A percentile compares a stretch with the other conserved stretches of the same genome.
These are phyloP conservation scores for Varroa destructor DNA, from an alignment of 1,140 invertebrate species.

Conservation along the genomic window DNA sequence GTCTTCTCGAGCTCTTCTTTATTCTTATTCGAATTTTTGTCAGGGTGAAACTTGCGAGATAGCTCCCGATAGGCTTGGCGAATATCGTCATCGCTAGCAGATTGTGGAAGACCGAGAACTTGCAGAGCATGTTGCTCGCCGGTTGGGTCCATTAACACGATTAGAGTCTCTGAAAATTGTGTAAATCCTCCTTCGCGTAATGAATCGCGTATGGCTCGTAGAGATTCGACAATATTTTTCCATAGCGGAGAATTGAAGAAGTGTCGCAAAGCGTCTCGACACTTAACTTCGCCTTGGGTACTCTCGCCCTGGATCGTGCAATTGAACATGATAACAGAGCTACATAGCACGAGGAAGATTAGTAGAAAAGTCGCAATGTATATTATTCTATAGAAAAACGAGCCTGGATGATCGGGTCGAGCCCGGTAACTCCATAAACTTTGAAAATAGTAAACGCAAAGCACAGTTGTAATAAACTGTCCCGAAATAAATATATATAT, in stretches of 20 bases:
- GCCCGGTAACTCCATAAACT: conserved; percentile 56
- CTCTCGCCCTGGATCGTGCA: conserved; percentile 67
- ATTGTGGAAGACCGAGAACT: neutral
- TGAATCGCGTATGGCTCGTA: conserved; percentile 59
- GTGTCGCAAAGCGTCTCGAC: conserved; percentile 71
- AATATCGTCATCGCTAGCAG: conserved; percentile 69
- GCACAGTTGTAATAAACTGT: conserved; percentile 31
- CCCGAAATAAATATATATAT: conserved; percentile 51
- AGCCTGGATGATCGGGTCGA: conserved; percentile 46
- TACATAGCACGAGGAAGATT: conserved; percentile 60
- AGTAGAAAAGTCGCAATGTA: conserved; percentile 48
- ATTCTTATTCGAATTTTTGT: conserved; percentile 54
- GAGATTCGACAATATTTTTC: conserved; percentile 56
- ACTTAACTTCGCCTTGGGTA: conserved; percentile 44
- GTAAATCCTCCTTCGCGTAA: conserved; percentile 62
- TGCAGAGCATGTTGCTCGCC: conserved; percentile 72
- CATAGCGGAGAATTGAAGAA: conserved; percentile 75
- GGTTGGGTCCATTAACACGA: conserved; percentile 65
- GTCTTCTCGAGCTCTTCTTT: conserved; percentile 49
- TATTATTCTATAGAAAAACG: conserved; percentile 39
- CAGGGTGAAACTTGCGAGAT: conserved; percentile 75
- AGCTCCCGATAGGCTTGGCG: conserved; percentile 61
- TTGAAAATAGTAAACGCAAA: conserved; percentile 42
- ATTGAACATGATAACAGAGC: conserved; percentile 73
- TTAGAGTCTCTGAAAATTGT: conserved; percentile 65